Base-by-base conservation (phyloP, 2,888 invertebrate genomes). In the Myathropa florea region DNA sequence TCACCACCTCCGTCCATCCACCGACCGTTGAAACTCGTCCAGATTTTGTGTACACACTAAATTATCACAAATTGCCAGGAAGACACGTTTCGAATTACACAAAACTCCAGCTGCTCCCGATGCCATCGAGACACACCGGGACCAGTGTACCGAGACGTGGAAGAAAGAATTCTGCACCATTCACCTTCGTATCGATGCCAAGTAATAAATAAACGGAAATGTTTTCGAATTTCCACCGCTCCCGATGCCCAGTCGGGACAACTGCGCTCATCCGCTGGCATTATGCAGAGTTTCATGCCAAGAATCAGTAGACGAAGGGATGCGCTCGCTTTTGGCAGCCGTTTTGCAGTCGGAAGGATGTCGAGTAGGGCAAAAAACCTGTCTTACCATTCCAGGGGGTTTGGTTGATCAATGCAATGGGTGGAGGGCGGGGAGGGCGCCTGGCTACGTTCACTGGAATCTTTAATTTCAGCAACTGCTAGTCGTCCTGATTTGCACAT, bases 61-160 rank as follows among this genome's bases (percentile, higher is more conserved):
- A 83, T 82, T 86, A 86, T 83, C 70, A 33, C 75, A 86, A 86
- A 86, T 86, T 79, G 83, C 71, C 86, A 86, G 86, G 83, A 86
- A 86, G 83, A 86, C 86, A 86, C 83, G 86, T 86, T 86, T 83
- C 86, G 75, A 83, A 83, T 83, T 78, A 76, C 67, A 70, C 18
- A 60, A 68, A 78, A 70, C 30, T 67, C 81, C 76, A 76, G 75
- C 57, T 46, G 68, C 65, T 63, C 63, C 28, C 67, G 72, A 71
- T 46, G 71, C 18, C 63, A 64, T 67, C 73, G 64, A 68, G 72
- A 30, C 55, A n/a, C 39, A 14, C 3, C n/a, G 39, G 39, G 4
- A 46, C n/a, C 46, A 6, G 46, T 0, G 18, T 6, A n/a, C n/a
- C 14, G 18, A 0, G 18, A 46, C n/a, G 46, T 18, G 67, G 18